These are phyloP conservation scores for Myxocyprinus asiaticus DNA, from an alignment of 2,113 vertebrate species.

Conservation along the genomic window DNA sequence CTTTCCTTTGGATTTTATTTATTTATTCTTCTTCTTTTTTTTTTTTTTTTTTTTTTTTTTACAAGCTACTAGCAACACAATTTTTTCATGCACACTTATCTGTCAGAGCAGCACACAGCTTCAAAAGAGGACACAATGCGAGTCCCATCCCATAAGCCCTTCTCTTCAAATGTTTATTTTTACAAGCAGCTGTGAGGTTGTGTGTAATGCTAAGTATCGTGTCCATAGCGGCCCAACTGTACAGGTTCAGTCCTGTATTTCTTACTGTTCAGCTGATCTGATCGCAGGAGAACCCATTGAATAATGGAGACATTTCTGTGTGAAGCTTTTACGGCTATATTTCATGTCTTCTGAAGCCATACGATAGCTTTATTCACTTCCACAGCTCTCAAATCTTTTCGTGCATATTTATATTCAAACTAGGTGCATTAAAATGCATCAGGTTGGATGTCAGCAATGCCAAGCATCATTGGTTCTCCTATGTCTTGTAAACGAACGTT, in stretches of 20 bases:
- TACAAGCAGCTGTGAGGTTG: constrained; percentile 2
- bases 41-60: background rate
- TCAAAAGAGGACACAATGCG: constrained; percentile 36
- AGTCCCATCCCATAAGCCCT: constrained; percentile 8
- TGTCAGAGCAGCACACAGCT: background rate
- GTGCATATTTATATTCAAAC: too few relatives aligned
- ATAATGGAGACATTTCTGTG: constrained; percentile 29
- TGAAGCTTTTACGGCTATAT: background rate
- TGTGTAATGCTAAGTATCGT: background rate
- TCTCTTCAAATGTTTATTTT: background rate
- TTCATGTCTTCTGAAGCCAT: too few relatives aligned
- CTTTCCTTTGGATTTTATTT: too few relatives aligned
- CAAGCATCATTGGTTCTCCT: too few relatives aligned
- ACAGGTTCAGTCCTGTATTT: background rate
- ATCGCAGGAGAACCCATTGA: constrained; percentile 10
- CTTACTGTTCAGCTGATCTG: background rate
- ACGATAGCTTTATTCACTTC: too few relatives aligned
- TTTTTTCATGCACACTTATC: background rate
- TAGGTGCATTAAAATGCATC: too few relatives aligned
- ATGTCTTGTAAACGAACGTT: too few relatives aligned
- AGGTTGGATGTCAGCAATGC: too few relatives aligned
- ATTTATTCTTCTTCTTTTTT: too few relatives aligned
- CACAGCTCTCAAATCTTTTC: too few relatives aligned
- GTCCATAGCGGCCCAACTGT: background rate
- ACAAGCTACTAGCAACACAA: constrained; percentile 15